A percentile compares a stretch with the other conserved stretches of the same genome.
These are phyloP conservation scores for Mus pahari DNA, from an alignment of 2,113 vertebrate species.

Conservation along the genomic window DNA sequence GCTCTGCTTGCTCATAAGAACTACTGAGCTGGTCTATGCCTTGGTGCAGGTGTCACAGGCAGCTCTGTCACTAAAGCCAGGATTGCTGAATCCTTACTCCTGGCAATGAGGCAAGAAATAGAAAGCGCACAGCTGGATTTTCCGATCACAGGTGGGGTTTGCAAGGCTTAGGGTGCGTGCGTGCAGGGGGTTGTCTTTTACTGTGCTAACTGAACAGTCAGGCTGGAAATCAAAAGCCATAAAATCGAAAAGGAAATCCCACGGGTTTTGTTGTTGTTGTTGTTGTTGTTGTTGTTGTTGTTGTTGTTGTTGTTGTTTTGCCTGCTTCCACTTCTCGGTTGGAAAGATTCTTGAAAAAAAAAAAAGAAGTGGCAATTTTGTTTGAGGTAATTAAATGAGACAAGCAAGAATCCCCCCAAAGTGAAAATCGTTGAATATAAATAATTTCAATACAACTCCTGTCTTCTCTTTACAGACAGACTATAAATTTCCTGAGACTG, in stretches of 20 bases:
- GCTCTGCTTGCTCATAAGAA: background rate
- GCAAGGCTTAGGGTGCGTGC: background rate
- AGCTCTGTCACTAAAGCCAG: background rate
- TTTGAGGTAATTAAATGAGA: conserved; percentile 56
- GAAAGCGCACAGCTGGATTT: conserved; percentile 52
- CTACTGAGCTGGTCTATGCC: conserved; percentile 6
- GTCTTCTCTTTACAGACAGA: conserved; percentile 22
- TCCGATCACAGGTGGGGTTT: conserved; percentile 39
- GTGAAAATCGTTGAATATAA: conserved; percentile 15
- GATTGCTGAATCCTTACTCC: conserved; percentile 63
- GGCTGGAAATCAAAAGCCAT: background rate
- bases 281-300: too few relatives aligned
- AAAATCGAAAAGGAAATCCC: conserved; percentile 26
- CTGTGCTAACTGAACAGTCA: background rate
- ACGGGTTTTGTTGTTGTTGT: too few relatives aligned
- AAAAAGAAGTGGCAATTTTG: background rate
- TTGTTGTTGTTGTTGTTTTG: too few relatives aligned
- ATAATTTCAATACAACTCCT: conserved; percentile 52
- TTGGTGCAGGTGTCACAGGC: background rate
- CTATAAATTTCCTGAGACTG: background rate
- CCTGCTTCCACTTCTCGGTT: conserved; percentile 3
- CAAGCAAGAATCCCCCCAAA: background rate
- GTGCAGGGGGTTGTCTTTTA: background rate
- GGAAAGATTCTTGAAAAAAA: background rate
- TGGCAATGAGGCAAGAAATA: conserved; percentile 45